These are phyloP conservation scores for Stenotaenia linearis DNA, from an alignment of 2,888 invertebrate species.

Conservation along the genomic window DNA sequence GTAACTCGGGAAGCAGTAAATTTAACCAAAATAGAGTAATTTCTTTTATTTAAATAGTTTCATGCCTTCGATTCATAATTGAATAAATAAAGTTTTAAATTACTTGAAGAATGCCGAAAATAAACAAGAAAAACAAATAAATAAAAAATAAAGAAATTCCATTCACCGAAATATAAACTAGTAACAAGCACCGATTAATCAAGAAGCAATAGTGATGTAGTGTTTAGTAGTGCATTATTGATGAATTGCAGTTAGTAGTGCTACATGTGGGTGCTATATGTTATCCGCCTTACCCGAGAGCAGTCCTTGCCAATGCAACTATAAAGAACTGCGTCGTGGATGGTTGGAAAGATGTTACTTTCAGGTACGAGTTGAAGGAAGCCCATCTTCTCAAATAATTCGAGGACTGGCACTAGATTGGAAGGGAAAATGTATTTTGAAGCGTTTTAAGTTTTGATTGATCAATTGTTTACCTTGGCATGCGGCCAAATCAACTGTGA, in stretches of 20 bases:
- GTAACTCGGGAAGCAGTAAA: too few relatives aligned
- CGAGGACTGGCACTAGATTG: constrained; percentile 26
- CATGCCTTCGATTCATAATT: too few relatives aligned
- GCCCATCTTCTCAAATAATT: constrained; percentile 22
- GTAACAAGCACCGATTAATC: neutral
- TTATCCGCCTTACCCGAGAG: constrained; percentile 3
- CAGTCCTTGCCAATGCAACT: constrained; percentile 29
- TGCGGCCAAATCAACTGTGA: constrained; percentile 30
- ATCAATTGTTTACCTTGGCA: constrained; percentile 32
- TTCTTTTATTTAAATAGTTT: too few relatives aligned
- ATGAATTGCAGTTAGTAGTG: neutral
- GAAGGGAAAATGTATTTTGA: neutral
- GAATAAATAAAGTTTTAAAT: neutral
- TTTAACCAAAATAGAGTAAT: too few relatives aligned
- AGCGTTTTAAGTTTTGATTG: neutral
- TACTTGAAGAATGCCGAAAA: constrained; percentile 10
- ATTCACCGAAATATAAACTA: neutral
- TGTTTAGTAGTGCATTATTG: neutral
- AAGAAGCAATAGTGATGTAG: neutral
- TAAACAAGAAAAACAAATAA: neutral
- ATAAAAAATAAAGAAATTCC: neutral
- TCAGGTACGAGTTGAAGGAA: constrained; percentile 3
- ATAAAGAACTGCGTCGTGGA: constrained; percentile 35
- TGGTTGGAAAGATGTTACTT: constrained; percentile 34
- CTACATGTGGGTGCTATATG: neutral